These are phyloP conservation scores for Pyrocoelia pectoralis DNA, from an alignment of 2,888 invertebrate genomes.

Conservation along the genomic window DNA sequence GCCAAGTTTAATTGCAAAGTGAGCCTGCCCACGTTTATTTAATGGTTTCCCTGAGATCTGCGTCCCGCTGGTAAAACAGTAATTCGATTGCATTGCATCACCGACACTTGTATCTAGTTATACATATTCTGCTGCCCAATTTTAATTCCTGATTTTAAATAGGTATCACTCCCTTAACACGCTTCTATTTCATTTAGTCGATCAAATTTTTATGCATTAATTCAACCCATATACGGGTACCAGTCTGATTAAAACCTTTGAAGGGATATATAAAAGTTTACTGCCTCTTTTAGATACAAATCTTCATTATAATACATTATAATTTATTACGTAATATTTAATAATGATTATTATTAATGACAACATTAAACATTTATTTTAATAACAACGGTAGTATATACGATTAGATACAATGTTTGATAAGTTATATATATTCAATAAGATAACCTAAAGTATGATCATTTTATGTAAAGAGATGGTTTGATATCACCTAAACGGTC, in stretches of 20 bases:
- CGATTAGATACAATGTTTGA: neutral
- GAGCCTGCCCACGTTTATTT: conserved; percentile 49
- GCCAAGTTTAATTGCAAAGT: conserved; percentile 51
- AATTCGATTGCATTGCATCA: conserved; percentile 49
- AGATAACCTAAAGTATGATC: neutral
- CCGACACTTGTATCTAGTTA: conserved; percentile 43
- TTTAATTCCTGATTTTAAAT: too few species aligned
- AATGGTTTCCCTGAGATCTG: conserved; percentile 49
- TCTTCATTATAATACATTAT: neutral
- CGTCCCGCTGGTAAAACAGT: conserved; percentile 50
- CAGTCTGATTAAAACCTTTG: neutral
- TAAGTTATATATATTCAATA: neutral
- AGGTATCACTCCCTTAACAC: too few species aligned
- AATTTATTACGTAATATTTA: neutral
- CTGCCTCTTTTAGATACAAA: conserved; percentile 1
- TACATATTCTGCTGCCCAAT: too few species aligned
- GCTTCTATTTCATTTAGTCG: too few species aligned
- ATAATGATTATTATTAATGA: neutral
- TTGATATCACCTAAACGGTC: neutral
- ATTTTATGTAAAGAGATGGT: neutral
- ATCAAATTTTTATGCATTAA: too few species aligned
- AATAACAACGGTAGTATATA: neutral
- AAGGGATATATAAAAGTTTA: neutral
- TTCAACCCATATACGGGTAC: neutral
- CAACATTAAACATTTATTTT: neutral